Evolutionary conservation across 1,140 invertebrate species (phyloP), one percentile per base, ranked within the genome.

Genomic region (Varroa destructor): DNA sequence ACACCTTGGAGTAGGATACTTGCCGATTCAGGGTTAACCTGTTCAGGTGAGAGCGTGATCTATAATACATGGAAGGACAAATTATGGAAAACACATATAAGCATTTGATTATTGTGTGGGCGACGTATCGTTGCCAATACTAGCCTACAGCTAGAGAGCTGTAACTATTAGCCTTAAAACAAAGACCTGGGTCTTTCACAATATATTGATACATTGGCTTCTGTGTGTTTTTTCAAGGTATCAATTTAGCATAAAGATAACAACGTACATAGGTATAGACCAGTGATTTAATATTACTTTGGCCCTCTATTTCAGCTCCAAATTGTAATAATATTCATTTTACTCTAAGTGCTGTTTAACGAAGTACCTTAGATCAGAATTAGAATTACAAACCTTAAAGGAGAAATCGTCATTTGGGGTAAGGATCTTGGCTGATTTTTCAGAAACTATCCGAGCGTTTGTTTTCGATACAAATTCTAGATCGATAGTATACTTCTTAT

Each of bases 401-500:
- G 40, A 78, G 75, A 54, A 67, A 2, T 2, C 61, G 37, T 67
- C 61, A 40, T 37, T 67, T 10, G 83, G 79, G 4, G 86, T 87
- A 54, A 82, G 83, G 67, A 87, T 82, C 74, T 84, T 83, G 51
- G 88, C 81, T 77, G 86, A 86, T 76, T 86, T 84, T 36, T 85
- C 84, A 64, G 86, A 86, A 36, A 86, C 82, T 12, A 90, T 78
- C 73, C 89, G 87, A 0, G 87, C 86, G 51, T 86, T 86, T 70
- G 77, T 73, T 74, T 88, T 87, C 6, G 88, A 87, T 71, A 89
- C 87, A 73, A 89, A 87, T 73, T 84, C 85, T 12, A 91, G 84
- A 54, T 87, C 86, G 42, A 90, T 82, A 79, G 88, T 87, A 76
- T 91, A 91, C 55, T 82, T 83, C 0, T 85, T 87, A 70, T 85